Conservation (phyloP, 2,113 vertebrate species). For the Scomber japonicus region DNA sequence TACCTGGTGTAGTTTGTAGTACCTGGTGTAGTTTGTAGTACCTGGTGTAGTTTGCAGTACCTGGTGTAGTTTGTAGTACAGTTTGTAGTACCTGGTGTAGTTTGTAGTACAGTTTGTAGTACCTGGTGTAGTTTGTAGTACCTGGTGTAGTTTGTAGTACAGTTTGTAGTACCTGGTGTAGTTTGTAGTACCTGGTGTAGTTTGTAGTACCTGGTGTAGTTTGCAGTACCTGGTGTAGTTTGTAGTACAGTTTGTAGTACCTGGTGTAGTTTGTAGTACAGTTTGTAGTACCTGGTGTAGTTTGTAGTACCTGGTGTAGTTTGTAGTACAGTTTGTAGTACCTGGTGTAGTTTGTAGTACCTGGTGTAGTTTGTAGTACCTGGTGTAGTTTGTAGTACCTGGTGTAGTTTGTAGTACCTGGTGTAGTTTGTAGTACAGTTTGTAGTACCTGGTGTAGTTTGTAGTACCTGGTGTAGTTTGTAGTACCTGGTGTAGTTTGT, state of each 20-base stretch:
- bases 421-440: neutral
- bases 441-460: conserved; percentile 6
- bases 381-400: neutral
- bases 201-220: neutral
- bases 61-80: neutral
- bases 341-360: neutral
- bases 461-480: too few relatives aligned
- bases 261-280: too few relatives aligned
- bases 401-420: neutral
- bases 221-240: too few relatives aligned
- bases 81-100: conserved; percentile 8
- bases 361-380: neutral
- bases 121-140: too few relatives aligned
- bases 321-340: neutral
- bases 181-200: too few relatives aligned
- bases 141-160: neutral
- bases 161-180: conserved; percentile 82
- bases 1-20: conserved; percentile 3
- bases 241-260: too few relatives aligned
- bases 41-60: neutral
- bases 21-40: neutral
- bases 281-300: too few relatives aligned
- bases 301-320: neutral
- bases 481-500: neutral
- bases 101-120: neutral